phyloP scores from a whole-genome alignment of 1,140 invertebrate species.

The Reticulitermes speratus region DNA sequence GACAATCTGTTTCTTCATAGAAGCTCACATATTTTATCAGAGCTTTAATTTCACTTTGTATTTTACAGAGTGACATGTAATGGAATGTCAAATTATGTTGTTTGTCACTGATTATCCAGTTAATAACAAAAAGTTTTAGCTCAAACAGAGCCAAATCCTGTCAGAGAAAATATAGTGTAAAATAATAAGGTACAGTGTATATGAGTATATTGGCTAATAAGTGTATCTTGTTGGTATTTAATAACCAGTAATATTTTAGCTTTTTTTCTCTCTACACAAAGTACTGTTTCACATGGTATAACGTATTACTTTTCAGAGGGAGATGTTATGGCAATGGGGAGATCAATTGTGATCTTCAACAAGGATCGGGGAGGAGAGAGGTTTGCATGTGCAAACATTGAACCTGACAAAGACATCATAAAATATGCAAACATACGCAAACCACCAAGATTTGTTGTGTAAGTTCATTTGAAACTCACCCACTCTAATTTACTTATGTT shows the following conservation, averaged over 20 bases:
- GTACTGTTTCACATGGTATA: neutral
- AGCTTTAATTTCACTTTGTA: too few relatives aligned
- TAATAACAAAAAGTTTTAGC: too few relatives aligned
- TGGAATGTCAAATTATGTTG: too few relatives aligned
- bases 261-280: constrained; percentile 21
- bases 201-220: too few relatives aligned
- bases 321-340: constrained; percentile 71
- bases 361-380: constrained; percentile 67
- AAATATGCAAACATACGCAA: constrained; percentile 87
- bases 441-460: constrained; percentile 84
- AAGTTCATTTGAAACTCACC: constrained; percentile 47
- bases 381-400: constrained; percentile 89
- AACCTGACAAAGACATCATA: constrained; percentile 86
- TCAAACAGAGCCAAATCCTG: too few relatives aligned
- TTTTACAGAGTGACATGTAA: too few relatives aligned
- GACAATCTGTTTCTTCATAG: too few relatives aligned
- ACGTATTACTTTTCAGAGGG: constrained; percentile 53
- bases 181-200: too few relatives aligned
- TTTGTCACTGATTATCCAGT: too few relatives aligned
- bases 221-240: neutral
- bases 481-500: too few relatives aligned
- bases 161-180: too few relatives aligned
- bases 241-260: neutral
- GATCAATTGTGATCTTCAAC: constrained; percentile 82
- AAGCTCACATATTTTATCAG: too few relatives aligned